phyloP scores from a whole-genome alignment of 1,140 invertebrate genomes.

The Eumaeus atala region DNA sequence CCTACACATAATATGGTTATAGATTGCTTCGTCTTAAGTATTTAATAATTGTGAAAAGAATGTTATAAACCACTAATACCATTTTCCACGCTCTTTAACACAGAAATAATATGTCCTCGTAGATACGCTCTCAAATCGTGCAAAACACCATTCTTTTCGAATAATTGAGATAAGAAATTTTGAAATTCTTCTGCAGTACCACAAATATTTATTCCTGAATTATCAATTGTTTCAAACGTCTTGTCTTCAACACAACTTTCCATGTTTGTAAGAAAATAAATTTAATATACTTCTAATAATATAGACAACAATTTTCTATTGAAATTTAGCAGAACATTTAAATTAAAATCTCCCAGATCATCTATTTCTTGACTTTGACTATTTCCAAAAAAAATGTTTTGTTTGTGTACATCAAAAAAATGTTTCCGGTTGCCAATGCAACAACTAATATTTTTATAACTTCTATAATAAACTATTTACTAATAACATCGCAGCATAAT shows the following conservation, averaged over 20 bases:
- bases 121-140: constrained; percentile 72
- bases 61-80: constrained; percentile 27
- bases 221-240: constrained; percentile 18
- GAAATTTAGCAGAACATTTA: constrained; percentile 21
- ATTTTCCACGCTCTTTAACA: constrained; percentile 62
- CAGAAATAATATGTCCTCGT: constrained; percentile 72
- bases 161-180: constrained; percentile 70
- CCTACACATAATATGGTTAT: no score
- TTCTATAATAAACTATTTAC: background rate
- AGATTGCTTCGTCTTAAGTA: no score
- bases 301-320: no score
- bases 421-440: constrained; percentile 39
- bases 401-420: constrained; percentile 39
- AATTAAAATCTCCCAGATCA: constrained; percentile 60
- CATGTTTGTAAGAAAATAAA: constrained; percentile 15
- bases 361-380: constrained; percentile 20
- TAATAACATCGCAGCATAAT: background rate
- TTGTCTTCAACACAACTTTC: constrained; percentile 22
- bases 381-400: constrained; percentile 20
- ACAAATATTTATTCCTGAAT: constrained; percentile 23
- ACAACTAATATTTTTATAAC: background rate
- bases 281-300: no score
- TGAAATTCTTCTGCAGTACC: constrained; percentile 72
- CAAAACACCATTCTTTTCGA: constrained; percentile 74
- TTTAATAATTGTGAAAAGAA: constrained; percentile 9